A percentile compares a stretch with the other conserved stretches of the same genome.
Conservation (phyloP, 2,113 vertebrate species). For the Syrmaticus mikado region DNA sequence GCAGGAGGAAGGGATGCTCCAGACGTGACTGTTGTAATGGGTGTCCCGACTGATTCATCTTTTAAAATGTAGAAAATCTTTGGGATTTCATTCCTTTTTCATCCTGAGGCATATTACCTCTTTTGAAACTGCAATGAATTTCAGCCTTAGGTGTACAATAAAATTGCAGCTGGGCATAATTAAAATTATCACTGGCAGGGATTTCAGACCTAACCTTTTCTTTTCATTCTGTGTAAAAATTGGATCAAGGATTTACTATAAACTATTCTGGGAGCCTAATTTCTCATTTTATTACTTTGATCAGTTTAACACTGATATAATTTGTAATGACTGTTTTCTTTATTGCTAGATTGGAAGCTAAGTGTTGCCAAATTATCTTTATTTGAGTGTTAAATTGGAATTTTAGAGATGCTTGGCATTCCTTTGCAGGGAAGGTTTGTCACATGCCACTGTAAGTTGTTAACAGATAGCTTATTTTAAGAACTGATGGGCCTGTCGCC, state of each 20-base stretch:
- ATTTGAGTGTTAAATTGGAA: conserved; percentile 45
- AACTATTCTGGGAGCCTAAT: neutral
- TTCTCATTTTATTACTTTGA: conserved; percentile 35
- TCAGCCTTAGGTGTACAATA: neutral
- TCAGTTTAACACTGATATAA: conserved; percentile 23
- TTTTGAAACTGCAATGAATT: neutral
- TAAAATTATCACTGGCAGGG: neutral
- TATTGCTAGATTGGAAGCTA: conserved; percentile 20
- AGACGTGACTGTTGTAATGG: neutral
- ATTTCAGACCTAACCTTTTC: neutral
- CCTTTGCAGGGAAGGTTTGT: conserved; percentile 25
- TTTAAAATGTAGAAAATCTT: neutral
- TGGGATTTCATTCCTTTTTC: neutral
- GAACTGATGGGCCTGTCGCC: conserved; percentile 37
- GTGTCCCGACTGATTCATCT: neutral
- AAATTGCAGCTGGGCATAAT: neutral
- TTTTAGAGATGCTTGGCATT: conserved; percentile 59
- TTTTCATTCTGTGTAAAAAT: neutral
- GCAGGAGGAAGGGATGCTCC: neutral
- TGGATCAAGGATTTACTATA: neutral
- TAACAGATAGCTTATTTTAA: conserved; percentile 55
- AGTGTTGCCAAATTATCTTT: conserved; percentile 41
- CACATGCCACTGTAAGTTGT: conserved; percentile 24
- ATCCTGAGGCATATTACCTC: neutral
- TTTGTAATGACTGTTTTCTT: conserved; percentile 6